These are phyloP conservation scores for Ligdia adustata DNA, from an alignment of 2,888 invertebrate genomes.

Conservation along the genomic window DNA sequence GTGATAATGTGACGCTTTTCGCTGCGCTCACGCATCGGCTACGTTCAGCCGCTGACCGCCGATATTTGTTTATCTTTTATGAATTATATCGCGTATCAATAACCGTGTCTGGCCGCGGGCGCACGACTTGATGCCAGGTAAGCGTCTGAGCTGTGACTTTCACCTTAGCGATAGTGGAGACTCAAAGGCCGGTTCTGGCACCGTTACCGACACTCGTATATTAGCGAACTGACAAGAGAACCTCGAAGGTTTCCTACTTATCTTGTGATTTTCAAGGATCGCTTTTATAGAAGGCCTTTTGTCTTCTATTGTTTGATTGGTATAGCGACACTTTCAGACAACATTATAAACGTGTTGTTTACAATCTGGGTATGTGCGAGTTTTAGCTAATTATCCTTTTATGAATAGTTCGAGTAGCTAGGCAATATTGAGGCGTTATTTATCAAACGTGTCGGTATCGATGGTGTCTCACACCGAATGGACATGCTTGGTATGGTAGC, in stretches of 20 bases:
- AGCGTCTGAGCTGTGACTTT: constrained; percentile 79
- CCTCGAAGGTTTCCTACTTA: constrained; percentile 37
- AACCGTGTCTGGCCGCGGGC: constrained; percentile 52
- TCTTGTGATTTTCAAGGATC: constrained; percentile 33
- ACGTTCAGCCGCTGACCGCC: constrained; percentile 28
- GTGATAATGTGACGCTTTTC: constrained; percentile 57
- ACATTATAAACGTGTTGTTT: too few species aligned
- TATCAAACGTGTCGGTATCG: constrained; percentile 12
- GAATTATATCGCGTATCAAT: constrained; percentile 52
- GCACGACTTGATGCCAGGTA: constrained; percentile 60
- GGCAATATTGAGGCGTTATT: background rate
- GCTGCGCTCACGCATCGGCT: constrained; percentile 53
- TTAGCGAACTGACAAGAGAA: constrained; percentile 55
- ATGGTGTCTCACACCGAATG: constrained; percentile 23
- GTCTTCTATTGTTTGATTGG: constrained; percentile 13
- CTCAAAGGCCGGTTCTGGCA: constrained; percentile 69
- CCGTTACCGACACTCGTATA: constrained; percentile 73
- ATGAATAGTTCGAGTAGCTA: too few species aligned
- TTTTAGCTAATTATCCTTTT: too few species aligned
- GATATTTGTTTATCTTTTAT: constrained; percentile 70
- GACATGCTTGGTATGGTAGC: constrained; percentile 5
- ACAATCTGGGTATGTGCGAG: too few species aligned
- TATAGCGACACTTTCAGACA: background rate
- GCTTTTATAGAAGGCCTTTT: constrained; percentile 23
- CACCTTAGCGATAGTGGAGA: constrained; percentile 67